Evolutionary conservation across 2,888 invertebrate species (phyloP).

Genomic region (Aphidius colemani): DNA sequence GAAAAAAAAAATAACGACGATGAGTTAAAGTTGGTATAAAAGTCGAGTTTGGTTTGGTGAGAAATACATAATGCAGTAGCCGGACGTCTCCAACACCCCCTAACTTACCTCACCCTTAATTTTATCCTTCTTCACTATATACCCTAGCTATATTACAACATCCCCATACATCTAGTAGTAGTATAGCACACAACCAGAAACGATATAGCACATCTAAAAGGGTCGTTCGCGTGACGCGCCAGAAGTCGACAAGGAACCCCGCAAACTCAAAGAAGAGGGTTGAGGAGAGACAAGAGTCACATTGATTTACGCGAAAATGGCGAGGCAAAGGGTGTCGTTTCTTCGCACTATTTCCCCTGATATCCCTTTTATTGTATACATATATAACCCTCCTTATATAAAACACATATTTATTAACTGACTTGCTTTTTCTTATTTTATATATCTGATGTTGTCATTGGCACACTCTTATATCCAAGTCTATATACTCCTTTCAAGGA

Average conservation of each 20-base stretch:
- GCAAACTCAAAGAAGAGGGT: no score
- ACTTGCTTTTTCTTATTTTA: constrained; percentile 1
- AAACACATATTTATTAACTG: neutral
- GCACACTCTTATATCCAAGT: no score
- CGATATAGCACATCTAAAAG: neutral
- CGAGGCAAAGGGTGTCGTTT: constrained; percentile 20
- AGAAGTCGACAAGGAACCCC: constrained; percentile 34
- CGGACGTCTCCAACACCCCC: constrained; percentile 60
- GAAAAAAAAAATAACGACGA: constrained; percentile 18
- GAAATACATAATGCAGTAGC: constrained; percentile 61
- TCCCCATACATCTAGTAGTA: no score
- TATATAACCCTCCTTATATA: neutral
- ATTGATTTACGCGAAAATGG: constrained; percentile 57
- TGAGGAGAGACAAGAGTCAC: constrained; percentile 44
- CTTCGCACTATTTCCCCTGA: constrained; percentile 14
- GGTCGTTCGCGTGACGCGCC: constrained; percentile 26
- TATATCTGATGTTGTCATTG: no score
- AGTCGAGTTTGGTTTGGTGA: constrained; percentile 44
- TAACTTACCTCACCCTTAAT: constrained; percentile 41
- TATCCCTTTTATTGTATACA: neutral
- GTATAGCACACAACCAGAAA: no score
- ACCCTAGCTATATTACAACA: no score
- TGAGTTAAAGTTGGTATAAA: constrained; percentile 26
- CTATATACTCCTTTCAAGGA: neutral
- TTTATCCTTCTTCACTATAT: no score